Base-by-base conservation (phyloP, 2,888 invertebrate species). In the Leptothorax acervorum region DNA sequence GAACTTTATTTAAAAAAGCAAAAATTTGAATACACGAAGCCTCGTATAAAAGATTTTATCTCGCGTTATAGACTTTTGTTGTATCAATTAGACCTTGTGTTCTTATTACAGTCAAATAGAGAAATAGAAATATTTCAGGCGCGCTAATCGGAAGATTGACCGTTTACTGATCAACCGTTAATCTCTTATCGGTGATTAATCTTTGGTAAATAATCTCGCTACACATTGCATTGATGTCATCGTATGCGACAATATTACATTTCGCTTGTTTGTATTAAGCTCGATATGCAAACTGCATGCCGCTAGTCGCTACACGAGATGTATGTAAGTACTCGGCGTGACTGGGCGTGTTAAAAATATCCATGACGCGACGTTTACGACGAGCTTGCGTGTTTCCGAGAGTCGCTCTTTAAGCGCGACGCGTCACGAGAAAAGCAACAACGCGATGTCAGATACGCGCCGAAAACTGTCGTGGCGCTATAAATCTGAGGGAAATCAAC, bases 291-390 rank as follows among this genome's bases (percentile, higher is more conserved):
- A 31, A 42, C 63, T 28, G 63, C 12, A 3, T 18, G 55, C 39
- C 71, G 23, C 2, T n/a, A 23, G 23, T 23, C 23, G 23, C 5
- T 3, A 5, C 23, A 15, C 55, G 55, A 31, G 4, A 45, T 48
- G 15, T 45, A 23, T 23, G 23, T 23, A 23, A 23, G 23, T 23
- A 3, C 68, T 48, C 57, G 82, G 18, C 39, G 63, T 23, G 89
- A 87, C 84, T 84, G 90, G 88, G 88, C 90, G 88, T 84, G 90
- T 90, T 86, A 88, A 90, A 88, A 89, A 88, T 84, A 76, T 90
- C 84, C 35, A 78, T 82, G 35, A 79, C 86, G 82, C 83, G 78
- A 83, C 86, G 83, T 89, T 90, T 90, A 90, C 84, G 90, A 87
- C 68, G 45, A 48, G 78, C 87, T 90, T 82, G 90, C 90, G 90